phyloP scores from a whole-genome alignment of 92 coral and sea anemone genomes.

The Siderastrea siderea region DNA sequence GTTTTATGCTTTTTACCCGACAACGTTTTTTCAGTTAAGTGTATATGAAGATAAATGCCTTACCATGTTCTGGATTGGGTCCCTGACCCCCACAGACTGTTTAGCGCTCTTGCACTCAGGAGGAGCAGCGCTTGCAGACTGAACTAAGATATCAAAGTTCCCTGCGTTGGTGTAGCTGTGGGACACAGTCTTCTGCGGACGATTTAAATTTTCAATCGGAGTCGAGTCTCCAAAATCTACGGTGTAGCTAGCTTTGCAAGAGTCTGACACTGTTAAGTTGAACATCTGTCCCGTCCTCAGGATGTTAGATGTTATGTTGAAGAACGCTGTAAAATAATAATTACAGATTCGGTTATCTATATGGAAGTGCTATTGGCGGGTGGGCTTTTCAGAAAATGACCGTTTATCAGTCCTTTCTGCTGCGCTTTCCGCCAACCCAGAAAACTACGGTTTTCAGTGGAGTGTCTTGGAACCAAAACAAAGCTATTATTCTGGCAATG shows the following conservation, averaged over 20 bases:
- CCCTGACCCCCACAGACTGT: constrained; percentile 51
- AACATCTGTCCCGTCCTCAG: constrained; percentile 22
- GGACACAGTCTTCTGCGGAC: constrained; percentile 3
- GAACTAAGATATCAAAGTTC: constrained; percentile 5
- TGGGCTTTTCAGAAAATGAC: too few species aligned
- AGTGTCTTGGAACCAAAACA: too few species aligned
- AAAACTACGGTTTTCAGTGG: too few species aligned
- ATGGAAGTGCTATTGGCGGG: too few species aligned
- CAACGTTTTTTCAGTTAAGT: too few species aligned
- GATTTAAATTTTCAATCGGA: background rate
- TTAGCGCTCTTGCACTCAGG: constrained; percentile 27
- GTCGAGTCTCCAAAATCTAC: constrained; percentile 57
- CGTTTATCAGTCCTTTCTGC: too few species aligned
- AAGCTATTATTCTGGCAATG: too few species aligned
- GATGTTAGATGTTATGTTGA: constrained; percentile 26
- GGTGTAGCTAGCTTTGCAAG: constrained; percentile 23
- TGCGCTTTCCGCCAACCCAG: too few species aligned
- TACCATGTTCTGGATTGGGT: constrained; percentile 53
- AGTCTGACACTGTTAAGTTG: constrained; percentile 63
- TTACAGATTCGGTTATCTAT: background rate
- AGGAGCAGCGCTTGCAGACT: background rate
- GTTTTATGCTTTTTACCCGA: too few species aligned
- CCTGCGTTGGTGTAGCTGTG: constrained; percentile 43
- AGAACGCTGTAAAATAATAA: constrained; percentile 2
- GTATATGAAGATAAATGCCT: background rate